Evolutionary conservation across 1,140 invertebrate species (phyloP).

Genomic region (Penaeus indicus): DNA sequence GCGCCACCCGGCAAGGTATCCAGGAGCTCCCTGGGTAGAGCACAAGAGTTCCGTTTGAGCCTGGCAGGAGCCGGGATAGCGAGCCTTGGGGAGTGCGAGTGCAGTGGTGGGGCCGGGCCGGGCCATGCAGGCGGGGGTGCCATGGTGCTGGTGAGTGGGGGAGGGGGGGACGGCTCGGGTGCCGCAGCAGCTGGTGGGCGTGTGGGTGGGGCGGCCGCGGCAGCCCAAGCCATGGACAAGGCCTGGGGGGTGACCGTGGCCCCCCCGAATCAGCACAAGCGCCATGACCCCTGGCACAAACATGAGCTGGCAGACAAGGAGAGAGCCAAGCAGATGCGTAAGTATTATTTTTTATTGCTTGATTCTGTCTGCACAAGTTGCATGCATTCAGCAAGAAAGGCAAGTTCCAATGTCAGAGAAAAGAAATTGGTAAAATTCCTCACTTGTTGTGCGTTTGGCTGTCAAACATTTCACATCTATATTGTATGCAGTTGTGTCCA

Average conservation of each 20-base stretch:
- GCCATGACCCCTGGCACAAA: conserved; percentile 67
- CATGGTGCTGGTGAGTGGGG: conserved; percentile 66
- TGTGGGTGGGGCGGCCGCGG: conserved; percentile 53
- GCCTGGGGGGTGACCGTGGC: conserved; percentile 67
- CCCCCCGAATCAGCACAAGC: conserved; percentile 66
- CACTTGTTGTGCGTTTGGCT: too few species aligned
- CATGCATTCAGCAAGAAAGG: neutral
- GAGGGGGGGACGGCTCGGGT: conserved; percentile 62
- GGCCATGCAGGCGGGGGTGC: conserved; percentile 63
- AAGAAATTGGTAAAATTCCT: too few species aligned
- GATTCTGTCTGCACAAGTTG: neutral
- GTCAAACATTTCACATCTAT: too few species aligned
- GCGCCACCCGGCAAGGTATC: neutral
- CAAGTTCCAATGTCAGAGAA: too few species aligned
- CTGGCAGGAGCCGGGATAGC: conserved; percentile 62
- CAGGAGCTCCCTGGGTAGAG: conserved; percentile 43
- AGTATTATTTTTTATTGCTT: conserved; percentile 34
- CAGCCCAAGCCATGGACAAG: conserved; percentile 66
- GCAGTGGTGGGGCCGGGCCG: conserved; percentile 55
- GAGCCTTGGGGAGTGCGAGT: conserved; percentile 56
- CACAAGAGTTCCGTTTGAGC: conserved; percentile 33
- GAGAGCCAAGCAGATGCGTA: conserved; percentile 66
- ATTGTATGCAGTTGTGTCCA: too few species aligned
- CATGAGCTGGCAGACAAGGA: conserved; percentile 66
- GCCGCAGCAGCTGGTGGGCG: conserved; percentile 59